phyloP scores from a whole-genome alignment of 2,113 vertebrate species.

The Equus quagga region DNA sequence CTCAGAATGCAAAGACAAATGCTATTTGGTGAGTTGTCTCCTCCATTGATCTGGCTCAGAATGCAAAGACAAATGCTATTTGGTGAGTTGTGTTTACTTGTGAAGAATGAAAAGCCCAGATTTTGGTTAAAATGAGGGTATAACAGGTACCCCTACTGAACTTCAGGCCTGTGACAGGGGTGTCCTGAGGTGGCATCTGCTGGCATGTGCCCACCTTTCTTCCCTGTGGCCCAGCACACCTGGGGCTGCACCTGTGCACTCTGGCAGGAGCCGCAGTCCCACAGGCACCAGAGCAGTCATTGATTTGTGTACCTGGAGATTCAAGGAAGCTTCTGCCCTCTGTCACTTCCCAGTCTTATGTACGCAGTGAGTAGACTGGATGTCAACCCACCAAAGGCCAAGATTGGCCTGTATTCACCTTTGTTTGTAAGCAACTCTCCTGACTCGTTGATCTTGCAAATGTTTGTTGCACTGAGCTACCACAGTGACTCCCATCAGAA shows the following conservation, averaged over 20 bases:
- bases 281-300: rapidly evolving
- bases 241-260: rapidly evolving
- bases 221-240: rapidly evolving
- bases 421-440: rapidly evolving
- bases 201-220: rapidly evolving
- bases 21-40: neutral
- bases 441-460: too few species aligned
- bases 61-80: rapidly evolving
- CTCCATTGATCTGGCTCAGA: neutral
- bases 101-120: neutral
- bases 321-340: neutral
- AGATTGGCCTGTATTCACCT: neutral
- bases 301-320: neutral
- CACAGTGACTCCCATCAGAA: rapidly evolving
- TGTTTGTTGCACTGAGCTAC: neutral
- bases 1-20: neutral
- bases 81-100: neutral
- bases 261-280: neutral
- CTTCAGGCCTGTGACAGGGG: neutral
- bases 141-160: neutral
- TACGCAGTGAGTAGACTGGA: rapidly evolving
- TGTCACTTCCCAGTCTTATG: neutral
- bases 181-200: too few species aligned
- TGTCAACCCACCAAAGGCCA: rapidly evolving
- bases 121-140: too few species aligned